A percentile compares a stretch with the other conserved stretches of the same genome.
Evolutionary conservation across 2,888 invertebrate genomes (phyloP).

Genomic region (Callinectes sapidus): DNA sequence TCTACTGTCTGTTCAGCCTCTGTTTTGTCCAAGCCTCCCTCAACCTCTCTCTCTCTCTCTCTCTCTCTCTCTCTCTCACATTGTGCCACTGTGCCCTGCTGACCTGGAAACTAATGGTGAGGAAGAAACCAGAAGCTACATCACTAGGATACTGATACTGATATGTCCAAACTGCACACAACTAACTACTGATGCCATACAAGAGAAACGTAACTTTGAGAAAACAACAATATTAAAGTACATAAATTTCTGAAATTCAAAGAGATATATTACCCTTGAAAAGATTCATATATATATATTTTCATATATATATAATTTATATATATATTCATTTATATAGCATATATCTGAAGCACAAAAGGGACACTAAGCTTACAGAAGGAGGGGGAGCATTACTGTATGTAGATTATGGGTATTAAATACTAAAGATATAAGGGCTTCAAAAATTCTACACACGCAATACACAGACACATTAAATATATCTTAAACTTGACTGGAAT

Average conservation of each 20-base stretch:
- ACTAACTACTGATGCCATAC: conserved; percentile 65
- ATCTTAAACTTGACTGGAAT: conserved; percentile 68
- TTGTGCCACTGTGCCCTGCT: background rate
- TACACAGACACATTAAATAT: conserved; percentile 69
- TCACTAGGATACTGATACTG: conserved; percentile 67
- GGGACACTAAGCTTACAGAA: conserved; percentile 58
- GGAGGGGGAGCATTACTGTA: conserved; percentile 56
- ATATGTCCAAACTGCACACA: conserved; percentile 70
- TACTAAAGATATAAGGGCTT: conserved; percentile 63
- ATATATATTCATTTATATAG: conserved; percentile 55
- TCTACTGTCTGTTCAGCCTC: background rate
- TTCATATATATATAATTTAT: conserved; percentile 38
- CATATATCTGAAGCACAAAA: conserved; percentile 61
- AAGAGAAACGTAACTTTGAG: conserved; percentile 66
- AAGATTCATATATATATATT: conserved; percentile 48
- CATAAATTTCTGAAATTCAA: conserved; percentile 66
- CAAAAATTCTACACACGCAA: conserved; percentile 69
- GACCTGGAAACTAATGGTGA: conserved; percentile 56
- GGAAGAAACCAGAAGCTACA: conserved; percentile 65
- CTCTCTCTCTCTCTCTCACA: background rate
- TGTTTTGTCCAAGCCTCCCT: background rate
- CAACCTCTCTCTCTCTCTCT: background rate
- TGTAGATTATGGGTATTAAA: conserved; percentile 59
- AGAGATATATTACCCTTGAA: conserved; percentile 65
- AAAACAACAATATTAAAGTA: conserved; percentile 68